These are phyloP conservation scores for Salarias fasciatus DNA, from an alignment of 2,797 vertebrate species.

Conservation along the genomic window DNA sequence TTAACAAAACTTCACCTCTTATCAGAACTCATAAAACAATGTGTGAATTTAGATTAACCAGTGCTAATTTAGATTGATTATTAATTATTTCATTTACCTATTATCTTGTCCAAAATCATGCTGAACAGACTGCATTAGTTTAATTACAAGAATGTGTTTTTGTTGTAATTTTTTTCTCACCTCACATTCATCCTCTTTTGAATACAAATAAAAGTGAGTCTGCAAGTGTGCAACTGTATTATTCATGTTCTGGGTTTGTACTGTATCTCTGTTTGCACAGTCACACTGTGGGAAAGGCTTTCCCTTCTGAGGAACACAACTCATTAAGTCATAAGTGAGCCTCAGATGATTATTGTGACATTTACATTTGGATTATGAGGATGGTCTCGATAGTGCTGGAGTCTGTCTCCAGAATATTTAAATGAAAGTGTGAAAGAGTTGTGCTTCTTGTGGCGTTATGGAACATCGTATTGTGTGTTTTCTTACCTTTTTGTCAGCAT, in stretches of 20 bases:
- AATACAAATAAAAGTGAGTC: too few relatives aligned
- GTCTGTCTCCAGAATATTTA: not conserved
- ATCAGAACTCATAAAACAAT: not conserved
- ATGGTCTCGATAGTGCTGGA: not conserved
- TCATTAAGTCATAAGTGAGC: not conserved
- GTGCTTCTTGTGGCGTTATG: not conserved
- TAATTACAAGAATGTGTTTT: too few relatives aligned
- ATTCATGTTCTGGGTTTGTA: not conserved
- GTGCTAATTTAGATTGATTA: too few relatives aligned
- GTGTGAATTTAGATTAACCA: too few relatives aligned
- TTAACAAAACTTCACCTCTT: not conserved
- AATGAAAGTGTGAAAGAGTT: not conserved
- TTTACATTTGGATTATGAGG: too few relatives aligned
- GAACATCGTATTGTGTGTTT: not conserved
- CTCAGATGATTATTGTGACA: too few relatives aligned
- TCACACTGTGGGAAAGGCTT: not conserved
- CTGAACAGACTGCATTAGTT: too few relatives aligned
- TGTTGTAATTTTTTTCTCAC: too few relatives aligned
- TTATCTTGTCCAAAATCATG: too few relatives aligned
- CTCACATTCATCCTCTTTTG: too few relatives aligned
- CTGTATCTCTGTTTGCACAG: not conserved
- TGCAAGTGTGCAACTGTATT: not conserved
- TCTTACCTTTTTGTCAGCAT: constrained; percentile 92
- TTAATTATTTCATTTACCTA: too few relatives aligned
- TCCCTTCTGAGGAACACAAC: not conserved